Evolutionary conservation across 2,888 invertebrate genomes (phyloP).

Genomic region (Tenodera sinensis): DNA sequence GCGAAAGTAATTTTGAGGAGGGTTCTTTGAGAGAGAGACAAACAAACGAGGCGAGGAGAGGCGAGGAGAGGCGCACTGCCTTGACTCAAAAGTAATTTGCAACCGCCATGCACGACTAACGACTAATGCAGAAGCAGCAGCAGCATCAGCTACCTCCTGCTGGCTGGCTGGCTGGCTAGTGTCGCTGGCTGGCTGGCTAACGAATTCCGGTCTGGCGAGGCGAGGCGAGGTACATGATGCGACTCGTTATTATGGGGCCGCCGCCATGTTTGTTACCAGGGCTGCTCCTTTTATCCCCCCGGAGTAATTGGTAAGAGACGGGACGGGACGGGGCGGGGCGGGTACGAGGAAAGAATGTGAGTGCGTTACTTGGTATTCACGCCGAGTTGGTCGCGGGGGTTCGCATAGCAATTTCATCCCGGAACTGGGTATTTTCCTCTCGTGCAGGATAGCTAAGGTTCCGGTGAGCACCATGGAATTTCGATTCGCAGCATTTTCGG

Average conservation of each 20-base stretch:
- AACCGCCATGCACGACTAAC: background rate
- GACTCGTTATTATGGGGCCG: background rate
- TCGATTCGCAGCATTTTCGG: background rate
- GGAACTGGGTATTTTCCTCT: background rate
- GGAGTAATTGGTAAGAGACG: background rate
- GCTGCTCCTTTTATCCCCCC: background rate
- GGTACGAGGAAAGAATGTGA: background rate
- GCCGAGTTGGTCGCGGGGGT: background rate
- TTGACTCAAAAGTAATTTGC: background rate
- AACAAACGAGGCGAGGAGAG: background rate
- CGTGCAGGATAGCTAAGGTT: background rate
- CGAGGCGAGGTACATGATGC: background rate
- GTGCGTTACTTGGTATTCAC: background rate
- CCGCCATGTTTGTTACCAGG: background rate
- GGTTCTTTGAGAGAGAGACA: background rate
- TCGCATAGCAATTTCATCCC: background rate
- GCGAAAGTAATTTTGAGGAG: background rate
- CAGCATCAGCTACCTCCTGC: too few relatives aligned
- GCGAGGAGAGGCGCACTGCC: too few relatives aligned
- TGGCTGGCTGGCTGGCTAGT: background rate
- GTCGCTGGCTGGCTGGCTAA: background rate
- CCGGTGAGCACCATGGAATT: background rate
- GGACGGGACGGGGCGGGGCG: too few relatives aligned
- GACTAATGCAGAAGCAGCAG: background rate
- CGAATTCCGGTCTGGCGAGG: background rate